Percentiles rank a stretch among this genome's conserved stretches.
Conservation (phyloP, 2,888 invertebrate species). For the Slavum lentiscoides region DNA sequence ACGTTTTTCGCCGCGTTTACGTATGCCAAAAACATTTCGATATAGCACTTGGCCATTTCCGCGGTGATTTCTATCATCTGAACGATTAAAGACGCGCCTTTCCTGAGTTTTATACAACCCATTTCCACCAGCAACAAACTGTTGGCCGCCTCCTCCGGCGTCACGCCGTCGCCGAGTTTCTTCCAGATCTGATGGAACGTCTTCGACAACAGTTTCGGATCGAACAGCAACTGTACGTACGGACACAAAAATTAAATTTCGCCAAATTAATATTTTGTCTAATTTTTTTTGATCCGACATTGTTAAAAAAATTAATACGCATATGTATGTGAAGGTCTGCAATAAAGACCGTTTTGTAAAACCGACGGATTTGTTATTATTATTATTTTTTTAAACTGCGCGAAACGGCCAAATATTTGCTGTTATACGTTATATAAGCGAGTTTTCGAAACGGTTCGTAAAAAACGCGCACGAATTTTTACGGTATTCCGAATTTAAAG, state of each 20-base stretch:
- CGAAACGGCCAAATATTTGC: no score
- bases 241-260: no score
- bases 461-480: background rate
- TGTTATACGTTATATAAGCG: background rate
- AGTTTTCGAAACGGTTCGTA: no score
- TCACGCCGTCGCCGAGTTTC: constrained; percentile 19
- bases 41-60: constrained; percentile 22
- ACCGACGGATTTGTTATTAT: no score
- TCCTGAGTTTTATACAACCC: constrained; percentile 10
- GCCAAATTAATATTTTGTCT: no score
- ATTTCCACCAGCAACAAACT: constrained; percentile 37
- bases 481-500: background rate
- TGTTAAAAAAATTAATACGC: no score
- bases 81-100: background rate
- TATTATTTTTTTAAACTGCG: background rate
- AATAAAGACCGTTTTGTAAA: no score
- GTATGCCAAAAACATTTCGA: constrained; percentile 17
- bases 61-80: constrained; percentile 7
- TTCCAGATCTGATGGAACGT: constrained; percentile 19
- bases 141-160: constrained; percentile 8
- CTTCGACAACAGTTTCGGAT: constrained; percentile 16
- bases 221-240: constrained; percentile 8
- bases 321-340: no score
- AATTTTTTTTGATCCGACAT: no score
- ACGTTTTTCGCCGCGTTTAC: background rate